These are phyloP conservation scores for Mechanitis mazaeus DNA, from an alignment of 2,888 invertebrate genomes.

Conservation along the genomic window DNA sequence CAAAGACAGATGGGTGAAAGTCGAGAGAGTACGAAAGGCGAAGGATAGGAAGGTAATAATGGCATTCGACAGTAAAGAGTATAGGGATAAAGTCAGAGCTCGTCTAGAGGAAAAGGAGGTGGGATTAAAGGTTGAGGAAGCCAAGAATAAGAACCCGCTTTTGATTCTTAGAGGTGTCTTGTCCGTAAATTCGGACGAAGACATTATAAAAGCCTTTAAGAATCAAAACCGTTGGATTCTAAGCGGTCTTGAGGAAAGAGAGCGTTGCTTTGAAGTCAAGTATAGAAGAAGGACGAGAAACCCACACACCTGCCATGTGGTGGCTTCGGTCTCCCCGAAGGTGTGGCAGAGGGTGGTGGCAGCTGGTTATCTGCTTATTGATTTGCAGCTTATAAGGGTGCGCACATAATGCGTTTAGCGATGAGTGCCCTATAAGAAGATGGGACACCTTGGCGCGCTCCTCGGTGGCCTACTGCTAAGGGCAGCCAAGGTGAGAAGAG, in stretches of 20 bases:
- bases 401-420: slow-evolving; percentile 17
- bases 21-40: slow-evolving; percentile 9
- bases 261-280: too few species aligned
- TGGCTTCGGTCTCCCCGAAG: neutral
- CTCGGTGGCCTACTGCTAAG: slow-evolving; percentile 23
- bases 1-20: neutral
- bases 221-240: too few species aligned
- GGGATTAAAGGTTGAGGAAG: neutral
- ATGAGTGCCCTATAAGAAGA: slow-evolving; percentile 20
- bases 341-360: neutral
- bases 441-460: slow-evolving; percentile 33
- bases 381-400: neutral
- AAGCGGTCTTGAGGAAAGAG: too few species aligned
- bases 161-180: too few species aligned
- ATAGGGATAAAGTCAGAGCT: slow-evolving; percentile 9
- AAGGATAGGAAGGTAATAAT: slow-evolving; percentile 20
- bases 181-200: too few species aligned
- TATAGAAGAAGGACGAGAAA: neutral
- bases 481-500: slow-evolving; percentile 4
- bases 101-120: slow-evolving; percentile 2
- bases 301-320: neutral
- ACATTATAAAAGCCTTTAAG: too few species aligned
- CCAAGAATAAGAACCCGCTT: too few species aligned
- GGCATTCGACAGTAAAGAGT: slow-evolving; percentile 11
- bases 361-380: neutral